These are phyloP conservation scores for Drosophila funebris DNA, from an alignment of 1,140 invertebrate genomes.

Conservation along the genomic window DNA sequence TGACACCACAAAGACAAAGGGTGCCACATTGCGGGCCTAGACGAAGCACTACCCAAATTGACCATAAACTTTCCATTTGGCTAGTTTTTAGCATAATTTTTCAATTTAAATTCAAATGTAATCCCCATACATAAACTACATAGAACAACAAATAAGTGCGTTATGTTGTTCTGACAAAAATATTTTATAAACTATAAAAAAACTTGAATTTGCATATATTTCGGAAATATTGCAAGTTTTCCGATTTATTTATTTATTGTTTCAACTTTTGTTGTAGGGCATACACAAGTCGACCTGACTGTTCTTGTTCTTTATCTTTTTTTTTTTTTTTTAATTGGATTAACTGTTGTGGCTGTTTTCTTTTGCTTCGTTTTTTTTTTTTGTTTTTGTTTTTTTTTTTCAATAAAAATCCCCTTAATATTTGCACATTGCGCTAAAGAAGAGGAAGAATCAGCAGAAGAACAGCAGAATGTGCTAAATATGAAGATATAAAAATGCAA, in stretches of 20 bases:
- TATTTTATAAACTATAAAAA: too few species aligned
- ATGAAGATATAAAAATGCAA: slow-evolving; percentile 49
- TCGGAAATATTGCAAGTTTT: too few species aligned
- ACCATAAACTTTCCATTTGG: background rate
- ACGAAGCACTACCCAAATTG: slow-evolving; percentile 24
- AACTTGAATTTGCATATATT: too few species aligned
- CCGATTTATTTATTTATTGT: background rate
- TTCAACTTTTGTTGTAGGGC: slow-evolving; percentile 27
- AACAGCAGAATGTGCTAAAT: slow-evolving; percentile 38
- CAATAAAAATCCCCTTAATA: slow-evolving; percentile 62
- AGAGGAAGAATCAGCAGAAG: background rate
- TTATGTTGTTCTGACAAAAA: background rate
- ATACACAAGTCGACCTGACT: slow-evolving; percentile 36
- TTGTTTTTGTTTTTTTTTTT: slow-evolving; percentile 39
- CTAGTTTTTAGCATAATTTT: background rate
- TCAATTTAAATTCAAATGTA: background rate
- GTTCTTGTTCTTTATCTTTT: slow-evolving; percentile 52
- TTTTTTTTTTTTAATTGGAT: slow-evolving; percentile 76
- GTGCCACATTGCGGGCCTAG: slow-evolving; percentile 30
- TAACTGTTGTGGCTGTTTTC: slow-evolving; percentile 51
- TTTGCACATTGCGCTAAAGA: slow-evolving; percentile 46
- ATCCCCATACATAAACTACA: background rate
- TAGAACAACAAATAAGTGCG: background rate
- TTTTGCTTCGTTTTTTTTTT: slow-evolving; percentile 41
- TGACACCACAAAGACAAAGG: background rate